These are phyloP conservation scores for Diorhabda sublineata DNA, from an alignment of 1,140 invertebrate species.

Conservation along the genomic window DNA sequence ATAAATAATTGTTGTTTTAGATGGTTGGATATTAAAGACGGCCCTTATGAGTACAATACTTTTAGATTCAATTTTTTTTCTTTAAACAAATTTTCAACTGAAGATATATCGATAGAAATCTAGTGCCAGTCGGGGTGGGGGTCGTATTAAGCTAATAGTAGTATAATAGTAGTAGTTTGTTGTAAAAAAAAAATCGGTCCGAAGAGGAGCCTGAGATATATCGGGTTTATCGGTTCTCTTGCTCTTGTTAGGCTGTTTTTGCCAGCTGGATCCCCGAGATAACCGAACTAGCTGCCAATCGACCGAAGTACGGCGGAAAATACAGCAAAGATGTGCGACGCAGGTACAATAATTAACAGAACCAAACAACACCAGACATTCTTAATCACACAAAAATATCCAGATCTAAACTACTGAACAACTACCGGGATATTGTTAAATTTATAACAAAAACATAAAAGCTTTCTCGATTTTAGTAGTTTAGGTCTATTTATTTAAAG, in stretches of 20 bases:
- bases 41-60: no score
- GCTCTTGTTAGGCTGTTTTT: slow-evolving; percentile 92
- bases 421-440: no score
- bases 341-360: slow-evolving; percentile 64
- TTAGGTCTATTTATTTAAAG: no score
- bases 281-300: slow-evolving; percentile 94
- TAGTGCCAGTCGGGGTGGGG: no score
- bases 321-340: slow-evolving; percentile 97
- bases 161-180: neutral
- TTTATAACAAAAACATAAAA: no score
- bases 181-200: neutral
- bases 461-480: no score
- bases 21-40: no score
- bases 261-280: slow-evolving; percentile 99
- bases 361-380: neutral
- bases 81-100: no score
- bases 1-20: no score
- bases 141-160: no score
- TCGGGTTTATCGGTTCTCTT: slow-evolving; percentile 64
- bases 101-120: no score
- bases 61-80: no score
- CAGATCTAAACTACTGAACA: neutral
- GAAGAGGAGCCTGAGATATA: slow-evolving; percentile 42
- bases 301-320: slow-evolving; percentile 96
- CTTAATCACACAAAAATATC: neutral